Base-by-base conservation (phyloP, 2,888 invertebrate genomes). In the Ganaspis brasiliensis region DNA sequence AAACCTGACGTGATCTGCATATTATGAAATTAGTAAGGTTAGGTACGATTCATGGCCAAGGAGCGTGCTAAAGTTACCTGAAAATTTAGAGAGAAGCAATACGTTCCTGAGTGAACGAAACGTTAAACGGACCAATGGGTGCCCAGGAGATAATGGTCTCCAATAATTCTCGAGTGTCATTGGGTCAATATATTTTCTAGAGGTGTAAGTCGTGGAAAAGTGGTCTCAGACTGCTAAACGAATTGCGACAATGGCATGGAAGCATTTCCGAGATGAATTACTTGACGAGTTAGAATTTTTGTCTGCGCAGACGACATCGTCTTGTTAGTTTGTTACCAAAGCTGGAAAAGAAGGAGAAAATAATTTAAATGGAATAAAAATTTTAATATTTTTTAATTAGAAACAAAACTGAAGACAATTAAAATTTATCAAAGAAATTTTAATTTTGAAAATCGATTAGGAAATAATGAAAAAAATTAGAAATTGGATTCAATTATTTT, bases 131-230 rank as follows among this genome's bases (percentile, higher is more conserved):
- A 61, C 61, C 63, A 63, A 63, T 63, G 63, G 63, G 19, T 63
- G 21, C 63, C 63, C 40, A 63, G 63, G 40, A 63, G 63, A 63
- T 63, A 63, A 63, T 63, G 63, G 63, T 63, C 21, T 37, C 63
- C 63, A 63, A 63, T 63, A 63, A 40, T 63, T 63, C 63, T 63
- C 40, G 14, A 63, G 40, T 63, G 63, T 63, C 63, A 63, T 63
- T 63, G 63, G 63, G 21, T 63, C 63, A 63, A 63, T 63, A 63
- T 63, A 63, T 63, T 63, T 40, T 40, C 37, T 19, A 63, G 63
- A 14, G 61, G 37, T 63, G 40, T 40, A 63, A 21, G 19, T 63
- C 63, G 63, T 63, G 21, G 63, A 63, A 63, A 63, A 63, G 63
- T 63, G 40, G 63, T 63, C 21, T 52, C 63, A 40, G 59, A 37